Base-by-base conservation (phyloP, 2,113 vertebrate genomes). In the Lepisosteus osseus region DNA sequence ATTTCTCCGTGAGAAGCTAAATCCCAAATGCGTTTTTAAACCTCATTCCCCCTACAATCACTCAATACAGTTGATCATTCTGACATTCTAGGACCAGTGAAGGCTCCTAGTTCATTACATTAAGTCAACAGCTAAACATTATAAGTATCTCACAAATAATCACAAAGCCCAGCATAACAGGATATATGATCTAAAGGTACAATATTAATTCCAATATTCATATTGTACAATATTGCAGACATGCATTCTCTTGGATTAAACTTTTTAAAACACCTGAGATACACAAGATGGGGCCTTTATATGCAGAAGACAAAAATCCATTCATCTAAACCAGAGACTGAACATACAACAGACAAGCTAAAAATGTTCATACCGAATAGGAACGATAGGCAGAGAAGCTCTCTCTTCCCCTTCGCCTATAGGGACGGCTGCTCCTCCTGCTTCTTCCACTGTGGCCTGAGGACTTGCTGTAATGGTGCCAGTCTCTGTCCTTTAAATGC, bases 401-500 rank as follows among this genome's bases (percentile, higher is more conserved):
- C 65, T 73, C 76, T 74, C 88, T 90, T 68, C 80, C 93, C 74
- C 90, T 94, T 82, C 73, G 92, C 77, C 89, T 90, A 6, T 79
- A 76, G 89, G 89, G 92, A 86, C 83, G 92, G 79, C 93, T 93
- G 92, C 95, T 97, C 84, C 91, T 95, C 56, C 91, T 88, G 45
- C 82, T 88, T 0, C 72, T 80, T 3, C 82, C 78, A 15, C 87
- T 89, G 77, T 79, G 92, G 40, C 92, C 92, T 13, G 96, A 97
- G 42, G 95, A 98, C 86, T 97, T 97, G 93, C 95, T 98, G 91
- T 95, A 95, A 85, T 97, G 95, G 81, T 95, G 90, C 87, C 94
- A 86, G 80, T 97, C 93, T 77, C 86, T 92, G 78, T 93, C 91
- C 69, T 72, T 61, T 80, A 91, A 93, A 79, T 84, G 86, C 74